A percentile compares a stretch with the other conserved stretches of the same genome.
phyloP scores from a whole-genome alignment of 2,113 vertebrate genomes.

The Corythornis madagascariensis region DNA sequence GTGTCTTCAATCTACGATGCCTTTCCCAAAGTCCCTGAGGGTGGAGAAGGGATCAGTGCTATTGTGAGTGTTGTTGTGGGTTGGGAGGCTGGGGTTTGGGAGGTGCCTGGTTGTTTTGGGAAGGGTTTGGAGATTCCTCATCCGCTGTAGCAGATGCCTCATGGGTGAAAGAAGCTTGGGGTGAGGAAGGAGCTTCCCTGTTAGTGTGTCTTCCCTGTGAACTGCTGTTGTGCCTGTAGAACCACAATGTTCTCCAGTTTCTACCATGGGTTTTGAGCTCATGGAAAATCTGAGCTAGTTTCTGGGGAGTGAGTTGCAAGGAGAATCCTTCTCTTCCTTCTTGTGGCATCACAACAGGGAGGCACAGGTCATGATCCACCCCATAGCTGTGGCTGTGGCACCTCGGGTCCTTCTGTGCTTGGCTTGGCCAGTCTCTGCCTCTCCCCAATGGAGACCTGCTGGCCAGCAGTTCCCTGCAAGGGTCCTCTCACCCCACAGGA shows the following conservation, averaged over 20 bases:
- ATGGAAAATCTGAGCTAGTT: neutral
- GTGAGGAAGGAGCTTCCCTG: neutral
- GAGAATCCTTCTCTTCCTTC: neutral
- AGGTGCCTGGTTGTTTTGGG: neutral
- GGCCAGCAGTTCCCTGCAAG: neutral
- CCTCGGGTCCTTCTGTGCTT: neutral
- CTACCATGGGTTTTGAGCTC: neutral
- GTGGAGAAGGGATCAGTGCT: constrained; percentile 91
- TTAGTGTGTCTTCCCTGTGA: neutral
- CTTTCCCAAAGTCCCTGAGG: constrained; percentile 98
- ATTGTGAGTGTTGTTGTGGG: constrained; percentile 73
- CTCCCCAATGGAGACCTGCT: neutral
- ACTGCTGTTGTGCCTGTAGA: neutral
- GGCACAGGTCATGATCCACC: neutral
- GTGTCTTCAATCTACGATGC: constrained; percentile 99
- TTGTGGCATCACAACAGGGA: neutral
- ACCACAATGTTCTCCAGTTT: rapidly evolving
- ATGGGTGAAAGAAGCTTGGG: neutral
- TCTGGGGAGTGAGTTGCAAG: neutral
- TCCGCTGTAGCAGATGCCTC: rapidly evolving
- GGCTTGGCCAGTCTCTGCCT: neutral
- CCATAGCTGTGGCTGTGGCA: neutral
- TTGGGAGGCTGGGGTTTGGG: neutral
- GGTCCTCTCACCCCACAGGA: constrained; percentile 73
- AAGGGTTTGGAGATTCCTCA: neutral